Conservation (phyloP, 1,140 invertebrate species). For the Drosophila lacertosa region DNA sequence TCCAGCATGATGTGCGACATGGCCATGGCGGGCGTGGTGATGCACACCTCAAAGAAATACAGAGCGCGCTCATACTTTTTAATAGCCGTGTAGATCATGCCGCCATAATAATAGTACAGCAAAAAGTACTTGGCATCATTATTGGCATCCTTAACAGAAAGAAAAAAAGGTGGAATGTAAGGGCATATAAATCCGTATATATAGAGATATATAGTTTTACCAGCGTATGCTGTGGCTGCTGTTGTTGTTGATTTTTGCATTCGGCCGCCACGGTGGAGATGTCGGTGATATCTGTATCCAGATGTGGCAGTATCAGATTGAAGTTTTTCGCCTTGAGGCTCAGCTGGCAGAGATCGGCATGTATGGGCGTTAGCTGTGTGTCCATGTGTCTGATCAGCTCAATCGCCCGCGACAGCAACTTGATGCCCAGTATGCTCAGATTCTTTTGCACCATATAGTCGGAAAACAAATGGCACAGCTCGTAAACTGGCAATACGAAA, state of each 20-base stretch:
- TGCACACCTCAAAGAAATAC: slow-evolving; percentile 97
- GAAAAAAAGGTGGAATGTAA: slow-evolving; percentile 4
- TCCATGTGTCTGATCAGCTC: slow-evolving; percentile 94
- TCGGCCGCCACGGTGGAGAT: slow-evolving; percentile 87
- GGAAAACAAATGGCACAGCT: slow-evolving; percentile 93
- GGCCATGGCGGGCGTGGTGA: slow-evolving; percentile 95
- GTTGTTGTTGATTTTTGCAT: slow-evolving; percentile 69
- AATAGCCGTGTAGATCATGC: slow-evolving; percentile 97
- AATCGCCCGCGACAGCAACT: slow-evolving; percentile 92
- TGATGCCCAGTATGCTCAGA: slow-evolving; percentile 92
- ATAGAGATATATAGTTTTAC: slow-evolving; percentile 6
- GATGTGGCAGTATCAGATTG: slow-evolving; percentile 94
- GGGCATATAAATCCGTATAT: neutral
- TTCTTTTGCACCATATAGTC: slow-evolving; percentile 90
- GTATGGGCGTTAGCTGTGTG: slow-evolving; percentile 95
- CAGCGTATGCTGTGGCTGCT: slow-evolving; percentile 65
- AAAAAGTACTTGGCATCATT: slow-evolving; percentile 96
- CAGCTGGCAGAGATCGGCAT: slow-evolving; percentile 96
- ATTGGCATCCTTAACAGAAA: slow-evolving; percentile 86
- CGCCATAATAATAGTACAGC: slow-evolving; percentile 98
- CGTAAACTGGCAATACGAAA: slow-evolving; percentile 88
- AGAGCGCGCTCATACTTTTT: slow-evolving; percentile 96
- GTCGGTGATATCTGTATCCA: slow-evolving; percentile 95
- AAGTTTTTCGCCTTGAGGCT: slow-evolving; percentile 96
- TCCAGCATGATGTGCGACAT: slow-evolving; percentile 98